Evolutionary conservation across 2,888 invertebrate genomes (phyloP), one percentile per base, ranked within the genome.

Genomic region (Chorisops tibialis): DNA sequence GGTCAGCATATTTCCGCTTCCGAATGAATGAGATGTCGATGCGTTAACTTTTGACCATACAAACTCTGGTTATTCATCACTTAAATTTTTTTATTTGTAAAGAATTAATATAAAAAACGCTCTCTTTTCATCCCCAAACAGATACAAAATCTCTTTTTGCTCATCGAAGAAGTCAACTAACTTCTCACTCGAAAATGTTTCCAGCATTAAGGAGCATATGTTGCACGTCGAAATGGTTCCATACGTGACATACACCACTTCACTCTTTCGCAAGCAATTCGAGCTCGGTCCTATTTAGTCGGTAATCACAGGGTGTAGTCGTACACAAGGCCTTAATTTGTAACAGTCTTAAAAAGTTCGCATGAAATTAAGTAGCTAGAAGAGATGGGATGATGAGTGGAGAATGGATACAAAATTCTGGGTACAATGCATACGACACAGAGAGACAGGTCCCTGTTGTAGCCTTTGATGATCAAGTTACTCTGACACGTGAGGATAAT

Each of bases 401-500:
- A 12, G 7, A 3, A 12, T n/a, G 41, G 41, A 16, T 14, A 9
- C 50, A 35, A n/a, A n/a, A 48, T 1, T 22, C n/a, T 22, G 16
- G 35, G 30, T 16, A 14, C 35, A 14, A 24, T 14, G 54, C 9
- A 41, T 30, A 6, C 9, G 35, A 30, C 22, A n/a, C n/a, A 39
- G 21, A 38, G 39, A 19, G 38, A 39, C 49, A 50, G 49, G 49
- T 35, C 30, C 49, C 18, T 19, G n/a, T n/a, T 19, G 24, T 43
- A 35, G 37, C 60, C 65, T 65, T 65, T 65, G 63, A 65, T 63
- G 65, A 65, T 65, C 65, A 63, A 52, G 61, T 65, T 65, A 65
- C 65, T 12, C 47, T 45, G 62, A 61, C 65, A 65, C 65, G 65
- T 65, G 65, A 63, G 63, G 59, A 65, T 65, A 65, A 65, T 65